phyloP scores from a whole-genome alignment of 2,797 vertebrate genomes.

The Takifugu ocellatus region DNA sequence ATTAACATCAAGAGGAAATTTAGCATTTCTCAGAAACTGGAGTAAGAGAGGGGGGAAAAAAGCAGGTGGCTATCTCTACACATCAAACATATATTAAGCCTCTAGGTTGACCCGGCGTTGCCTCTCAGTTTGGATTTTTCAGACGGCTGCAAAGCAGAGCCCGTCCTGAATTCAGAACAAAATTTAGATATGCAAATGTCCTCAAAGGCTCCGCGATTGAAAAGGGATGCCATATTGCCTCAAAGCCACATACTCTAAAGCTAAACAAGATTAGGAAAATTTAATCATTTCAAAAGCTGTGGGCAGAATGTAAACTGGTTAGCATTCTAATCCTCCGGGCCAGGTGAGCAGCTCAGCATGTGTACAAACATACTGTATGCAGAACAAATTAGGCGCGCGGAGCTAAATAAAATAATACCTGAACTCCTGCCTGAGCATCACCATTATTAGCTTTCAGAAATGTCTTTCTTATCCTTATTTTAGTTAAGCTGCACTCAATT shows the following conservation, averaged over 20 bases:
- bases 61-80: slow-evolving; percentile 73
- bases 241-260: slow-evolving; percentile 80
- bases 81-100: slow-evolving; percentile 79
- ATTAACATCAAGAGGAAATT: slow-evolving; percentile 72
- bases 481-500: neutral
- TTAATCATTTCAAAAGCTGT: slow-evolving; percentile 83
- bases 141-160: slow-evolving; percentile 66
- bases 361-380: slow-evolving; percentile 67
- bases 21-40: slow-evolving; percentile 65
- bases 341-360: slow-evolving; percentile 73
- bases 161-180: slow-evolving; percentile 72
- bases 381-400: slow-evolving; percentile 57
- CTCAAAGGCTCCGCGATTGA: slow-evolving; percentile 73
- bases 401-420: slow-evolving; percentile 62
- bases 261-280: slow-evolving; percentile 87
- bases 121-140: slow-evolving; percentile 67
- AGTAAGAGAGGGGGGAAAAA: slow-evolving; percentile 52
- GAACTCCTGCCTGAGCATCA: slow-evolving; percentile 45
- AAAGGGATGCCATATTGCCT: slow-evolving; percentile 79
- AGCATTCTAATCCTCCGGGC: slow-evolving; percentile 75
- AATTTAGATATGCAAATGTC: slow-evolving; percentile 81
- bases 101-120: slow-evolving; percentile 68
- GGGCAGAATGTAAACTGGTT: slow-evolving; percentile 82
- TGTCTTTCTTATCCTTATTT: neutral
- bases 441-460: slow-evolving; percentile 39